Base-by-base conservation (phyloP, 2,888 invertebrate species). In the Sinohyriopsis cumingii region DNA sequence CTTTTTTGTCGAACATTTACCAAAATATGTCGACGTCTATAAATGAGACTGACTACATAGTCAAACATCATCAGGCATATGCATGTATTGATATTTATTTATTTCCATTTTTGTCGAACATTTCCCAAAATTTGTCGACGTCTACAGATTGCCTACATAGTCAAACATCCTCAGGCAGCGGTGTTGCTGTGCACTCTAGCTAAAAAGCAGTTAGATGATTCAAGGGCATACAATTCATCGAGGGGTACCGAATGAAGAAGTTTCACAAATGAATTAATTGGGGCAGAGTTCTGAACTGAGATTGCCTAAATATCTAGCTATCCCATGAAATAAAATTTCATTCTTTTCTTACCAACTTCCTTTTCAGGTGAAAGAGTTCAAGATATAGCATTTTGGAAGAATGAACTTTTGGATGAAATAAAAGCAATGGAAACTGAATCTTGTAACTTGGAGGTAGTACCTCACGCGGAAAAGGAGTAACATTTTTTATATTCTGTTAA, bases 301-400 rank as follows among this genome's bases (percentile, higher is more conserved):
- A 45, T 20, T 57, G 55, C 15, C 53, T 19, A 45, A 45, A 45
- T 33, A 33, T 33, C 45, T 12, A 9, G 12, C 12, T 45, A 45
- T 45, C 59, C n/a, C 22, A 19, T 57, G 7, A 9, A 57, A 12
- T 24, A 18, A 22, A n/a, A 22, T 24, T 57, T 57, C 24, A 22
- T 57, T 24, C 59, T 57, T 57, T n/a, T 24, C 45, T 45, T 45
- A 45, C 63, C 56, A 18, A n/a, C 45, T 64, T 72, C 70, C 57
- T 59, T 75, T 80, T 75, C 80, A 88, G 89, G 83, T 0, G 97
- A 97, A 91, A 92, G 97, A 73, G 94, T 97, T 80, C 95, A 95
- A 0, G 96, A 97, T 86, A 94, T 96, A 1, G 95, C 95, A 5
- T 97, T 96, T 90, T 97, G 97, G 97, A 93, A 96, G 71, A 95